Percentiles rank a stretch among this genome's conserved stretches.
phyloP scores from a whole-genome alignment of 2,797 vertebrate species.

The Hirundo rustica region DNA sequence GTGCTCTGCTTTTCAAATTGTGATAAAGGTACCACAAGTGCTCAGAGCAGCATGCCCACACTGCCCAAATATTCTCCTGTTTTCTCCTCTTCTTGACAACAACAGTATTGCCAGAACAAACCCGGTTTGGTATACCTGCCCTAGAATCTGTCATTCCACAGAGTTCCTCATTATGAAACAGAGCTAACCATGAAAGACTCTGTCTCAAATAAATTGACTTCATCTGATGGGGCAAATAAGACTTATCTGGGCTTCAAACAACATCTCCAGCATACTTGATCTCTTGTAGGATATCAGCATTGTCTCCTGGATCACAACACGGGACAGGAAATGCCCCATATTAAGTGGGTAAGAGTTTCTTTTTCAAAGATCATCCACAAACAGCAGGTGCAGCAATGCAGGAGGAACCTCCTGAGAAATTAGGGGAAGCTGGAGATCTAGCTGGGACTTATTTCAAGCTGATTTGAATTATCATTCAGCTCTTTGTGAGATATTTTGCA shows the following conservation, averaged over 20 bases:
- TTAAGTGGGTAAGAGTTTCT: neutral
- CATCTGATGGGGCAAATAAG: neutral
- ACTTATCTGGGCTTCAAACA: neutral
- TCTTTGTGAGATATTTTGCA: neutral
- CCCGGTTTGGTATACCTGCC: neutral
- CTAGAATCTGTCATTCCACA: neutral
- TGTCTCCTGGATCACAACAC: neutral
- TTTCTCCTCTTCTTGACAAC: neutral
- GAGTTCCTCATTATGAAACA: neutral
- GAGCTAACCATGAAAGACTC: neutral
- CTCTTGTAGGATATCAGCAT: neutral
- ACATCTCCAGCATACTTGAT: neutral
- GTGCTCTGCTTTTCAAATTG: neutral
- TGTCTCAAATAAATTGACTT: neutral
- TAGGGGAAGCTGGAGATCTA: neutral
- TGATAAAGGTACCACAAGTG: neutral
- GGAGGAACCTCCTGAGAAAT: neutral
- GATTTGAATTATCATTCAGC: neutral
- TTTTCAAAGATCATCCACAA: neutral
- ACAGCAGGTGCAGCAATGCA: neutral
- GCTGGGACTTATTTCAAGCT: neutral
- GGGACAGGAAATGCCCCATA: neutral
- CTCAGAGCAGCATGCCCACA: neutral
- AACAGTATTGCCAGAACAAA: neutral
- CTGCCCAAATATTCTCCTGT: neutral